These are phyloP conservation scores for Metallyticus violacea DNA, from an alignment of 2,888 invertebrate genomes.

Conservation along the genomic window DNA sequence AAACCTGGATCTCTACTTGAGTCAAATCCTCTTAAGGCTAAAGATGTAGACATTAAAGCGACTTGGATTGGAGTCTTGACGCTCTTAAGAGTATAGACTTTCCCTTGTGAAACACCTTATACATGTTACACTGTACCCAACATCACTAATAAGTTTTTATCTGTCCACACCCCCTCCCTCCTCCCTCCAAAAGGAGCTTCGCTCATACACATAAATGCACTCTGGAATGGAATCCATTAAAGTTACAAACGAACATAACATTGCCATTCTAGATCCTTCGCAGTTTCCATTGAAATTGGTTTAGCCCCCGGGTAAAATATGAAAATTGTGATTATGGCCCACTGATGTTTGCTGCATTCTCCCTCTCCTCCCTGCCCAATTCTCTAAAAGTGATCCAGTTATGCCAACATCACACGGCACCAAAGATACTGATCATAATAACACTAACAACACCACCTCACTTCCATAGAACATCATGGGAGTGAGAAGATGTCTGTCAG, in stretches of 20 bases:
- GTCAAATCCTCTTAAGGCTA: too few relatives aligned
- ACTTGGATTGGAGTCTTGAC: too few relatives aligned
- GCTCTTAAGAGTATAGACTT: too few relatives aligned
- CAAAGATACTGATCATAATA: neutral
- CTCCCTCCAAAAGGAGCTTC: too few relatives aligned
- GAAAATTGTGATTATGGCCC: conserved; percentile 12
- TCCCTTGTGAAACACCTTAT: too few relatives aligned
- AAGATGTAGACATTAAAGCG: too few relatives aligned
- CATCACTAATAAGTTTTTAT: too few relatives aligned
- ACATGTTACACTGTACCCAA: too few relatives aligned
- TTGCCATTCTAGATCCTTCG: neutral
- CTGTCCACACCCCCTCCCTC: too few relatives aligned
- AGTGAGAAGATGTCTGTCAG: neutral
- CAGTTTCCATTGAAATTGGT: neutral
- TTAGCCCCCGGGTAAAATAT: conserved; percentile 8
- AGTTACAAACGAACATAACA: neutral
- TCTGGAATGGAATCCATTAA: neutral
- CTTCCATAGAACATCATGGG: too few relatives aligned
- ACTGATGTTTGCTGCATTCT: neutral
- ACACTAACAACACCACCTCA: neutral
- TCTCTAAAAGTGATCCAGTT: neutral
- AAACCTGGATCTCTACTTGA: too few relatives aligned
- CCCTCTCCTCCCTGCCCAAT: too few relatives aligned
- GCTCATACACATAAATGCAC: neutral
- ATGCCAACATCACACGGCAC: neutral